Base-by-base conservation (phyloP, 2,113 vertebrate species). In the Cepphus grylle region DNA sequence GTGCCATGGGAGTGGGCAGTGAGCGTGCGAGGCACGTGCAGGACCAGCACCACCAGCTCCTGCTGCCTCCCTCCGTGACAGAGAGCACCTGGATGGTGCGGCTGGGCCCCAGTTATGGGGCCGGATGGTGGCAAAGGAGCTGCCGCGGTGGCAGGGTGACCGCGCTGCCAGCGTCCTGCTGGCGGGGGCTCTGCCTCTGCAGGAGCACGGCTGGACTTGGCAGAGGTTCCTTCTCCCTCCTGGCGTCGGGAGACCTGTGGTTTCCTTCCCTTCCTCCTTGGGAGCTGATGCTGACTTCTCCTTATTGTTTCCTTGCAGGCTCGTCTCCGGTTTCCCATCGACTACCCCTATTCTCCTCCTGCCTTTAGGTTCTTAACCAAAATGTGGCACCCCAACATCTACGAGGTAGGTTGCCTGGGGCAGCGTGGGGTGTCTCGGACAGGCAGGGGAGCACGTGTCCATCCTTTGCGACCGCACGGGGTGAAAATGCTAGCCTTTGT, bases 341-440 rank as follows among this genome's bases (percentile, higher is more conserved):
- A 99, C 96, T 99, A 99, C 77, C 99, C 99, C 0, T 99, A 99
- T 96, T 99, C 99, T n/a, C 99, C 99, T 5, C 99, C 99, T 5
- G 98, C 99, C 58, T 99, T 99, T 88, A 98, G 99, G 50, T 99
- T 99, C 96, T 98, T 99, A 82, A 99, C 99, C 95, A 99, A 99
- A 97, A 99, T 99, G 99, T 99, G 99, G 99, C 99, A 99, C 95
- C 99, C 99, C 61, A 99, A 99, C 98, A 99, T 99, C 96, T 99
- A 99, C 0, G 99, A 99, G 99, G 99, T 99, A 78, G 65, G 97
- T 87, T 2, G 2, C 19, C 7, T 19, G 16, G 67, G 53, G 14
- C 49, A 21, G 42, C 1, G 0, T 18, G 38, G 27, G 8, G 18
- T 5, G 9, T 25, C 30, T 38, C 11, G 58, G 52, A 5, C 26